These are phyloP conservation scores for Himalopsyche japonica DNA, from an alignment of 2,888 invertebrate species.

Conservation along the genomic window DNA sequence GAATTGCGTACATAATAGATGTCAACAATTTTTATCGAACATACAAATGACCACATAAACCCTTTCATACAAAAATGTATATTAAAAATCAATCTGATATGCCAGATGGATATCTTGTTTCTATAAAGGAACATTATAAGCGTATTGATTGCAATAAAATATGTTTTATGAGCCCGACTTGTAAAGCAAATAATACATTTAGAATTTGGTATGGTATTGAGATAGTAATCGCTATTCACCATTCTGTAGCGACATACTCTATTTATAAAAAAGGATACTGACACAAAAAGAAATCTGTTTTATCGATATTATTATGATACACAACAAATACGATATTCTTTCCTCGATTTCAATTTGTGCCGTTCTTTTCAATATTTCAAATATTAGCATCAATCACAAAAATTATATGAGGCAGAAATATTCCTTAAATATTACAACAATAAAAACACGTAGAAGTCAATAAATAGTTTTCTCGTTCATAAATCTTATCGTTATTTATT, in stretches of 20 bases:
- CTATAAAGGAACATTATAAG: not conserved
- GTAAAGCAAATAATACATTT: not conserved
- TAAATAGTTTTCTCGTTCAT: too few species aligned
- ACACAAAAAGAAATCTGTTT: not conserved
- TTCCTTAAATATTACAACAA: too few species aligned
- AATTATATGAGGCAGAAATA: too few species aligned
- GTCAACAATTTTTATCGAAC: not conserved
- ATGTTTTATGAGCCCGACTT: not conserved
- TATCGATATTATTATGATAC: not conserved
- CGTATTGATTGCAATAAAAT: not conserved
- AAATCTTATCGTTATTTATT: too few species aligned
- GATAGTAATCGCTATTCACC: not conserved
- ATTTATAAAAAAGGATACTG: not conserved
- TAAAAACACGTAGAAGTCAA: too few species aligned
- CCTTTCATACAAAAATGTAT: not conserved
- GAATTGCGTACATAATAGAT: not conserved
- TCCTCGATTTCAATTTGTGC: too few species aligned
- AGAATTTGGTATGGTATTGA: not conserved
- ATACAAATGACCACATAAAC: not conserved
- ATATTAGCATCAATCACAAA: too few species aligned
- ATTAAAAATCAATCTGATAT: not conserved
- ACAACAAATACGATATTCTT: too few species aligned
- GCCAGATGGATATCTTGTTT: not conserved
- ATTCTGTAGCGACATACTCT: not conserved
- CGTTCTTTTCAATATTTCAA: too few species aligned